Base-by-base conservation (phyloP, 2,888 invertebrate genomes). In the Fragum whitleyi region DNA sequence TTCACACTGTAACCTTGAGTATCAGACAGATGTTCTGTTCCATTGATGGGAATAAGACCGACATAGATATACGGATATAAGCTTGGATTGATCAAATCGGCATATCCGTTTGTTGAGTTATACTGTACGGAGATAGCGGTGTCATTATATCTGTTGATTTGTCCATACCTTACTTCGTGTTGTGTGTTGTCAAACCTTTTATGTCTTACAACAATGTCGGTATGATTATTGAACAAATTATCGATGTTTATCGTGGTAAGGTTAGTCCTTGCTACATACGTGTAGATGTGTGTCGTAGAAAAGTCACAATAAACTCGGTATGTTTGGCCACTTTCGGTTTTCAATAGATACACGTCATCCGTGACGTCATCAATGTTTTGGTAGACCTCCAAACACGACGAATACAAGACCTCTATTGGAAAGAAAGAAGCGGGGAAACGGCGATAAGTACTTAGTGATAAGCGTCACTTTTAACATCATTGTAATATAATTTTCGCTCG, bases 291-390 rank as follows among this genome's bases (percentile, higher is more conserved):
- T 16, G 59, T 51, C 19, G 57, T 7, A 28, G 79, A 69, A 36
- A 85, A 85, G 26, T 82, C 81, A 53, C 85, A 85, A 65, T 75
- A 85, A 5, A 85, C 81, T 1, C 65, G 14, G 36, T 81, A 72
- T 14, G 72, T 57, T 14, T 57, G 23, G 21, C 57, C 42, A 14
- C 79, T 61, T 9, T 55, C 70, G 55, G 81, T 84, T 26, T 74
- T 55, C 3, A 81, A 62, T 14, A n/a, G 28, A 29, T 84, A 84
- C 5, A 62, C 68, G 14, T 81, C 84, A 28, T 72, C 74, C 3
- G 32, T 47, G 14, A 67, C 73, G 6, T 70, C 42, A 6, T 55
- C 59, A 47, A 76, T 39, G 6, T 42, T 55, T n/a, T 47, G 67
- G 68, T 77, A 81, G 11, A 85, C 70, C 16, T 85, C 84, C 42